Evolutionary conservation across 2,113 vertebrate species (phyloP), one percentile per base, ranked within the genome.

Genomic region (Trematocara macrostoma): DNA sequence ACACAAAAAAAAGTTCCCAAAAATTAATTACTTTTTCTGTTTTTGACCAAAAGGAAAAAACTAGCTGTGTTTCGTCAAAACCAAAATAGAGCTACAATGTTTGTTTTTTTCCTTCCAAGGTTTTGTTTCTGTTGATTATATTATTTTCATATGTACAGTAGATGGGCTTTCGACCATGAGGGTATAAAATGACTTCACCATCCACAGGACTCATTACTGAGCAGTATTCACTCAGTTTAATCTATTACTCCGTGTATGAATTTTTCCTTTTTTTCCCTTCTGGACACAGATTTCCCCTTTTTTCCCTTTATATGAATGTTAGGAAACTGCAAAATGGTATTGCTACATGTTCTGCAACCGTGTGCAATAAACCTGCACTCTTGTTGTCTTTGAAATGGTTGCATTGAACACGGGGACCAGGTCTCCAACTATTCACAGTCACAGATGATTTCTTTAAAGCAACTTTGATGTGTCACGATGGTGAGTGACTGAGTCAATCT

Each of bases 91-190:
- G 42, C 0, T 76, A 31, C 8, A 2, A 7, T 76, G 45, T 10
- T 76, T 49, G 10, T 7, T 49, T 31, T 74, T 35, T 61, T 34
- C 35, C 40, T 74, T 45, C 40, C 1, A 47, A 38, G 18, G 34
- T 64, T 64, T 64, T 64, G 16, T 64, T 64, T 64, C 59, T 64
- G 59, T 18, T 64, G 64, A 71, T 42, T 71, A 26, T 71, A 26
- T 71, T 71, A 15, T 71, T 49, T 31, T 31, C 4, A 18, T 76
- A 47, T 18, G 15, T 2, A 64, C 34, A 29, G 1, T 64, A 64
- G 42, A 47, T 74, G 9, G 23, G 69, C 45, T 76, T 74, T 49
- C 16, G 4, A 49, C 23, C 23, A 18, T 47, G 40, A 16, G 9
- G 45, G 42, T 29, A 69, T 26, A 42, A 69, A 42, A 42, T 40